These are phyloP conservation scores for Halesus radiatus DNA, from an alignment of 1,140 invertebrate species.

Conservation along the genomic window DNA sequence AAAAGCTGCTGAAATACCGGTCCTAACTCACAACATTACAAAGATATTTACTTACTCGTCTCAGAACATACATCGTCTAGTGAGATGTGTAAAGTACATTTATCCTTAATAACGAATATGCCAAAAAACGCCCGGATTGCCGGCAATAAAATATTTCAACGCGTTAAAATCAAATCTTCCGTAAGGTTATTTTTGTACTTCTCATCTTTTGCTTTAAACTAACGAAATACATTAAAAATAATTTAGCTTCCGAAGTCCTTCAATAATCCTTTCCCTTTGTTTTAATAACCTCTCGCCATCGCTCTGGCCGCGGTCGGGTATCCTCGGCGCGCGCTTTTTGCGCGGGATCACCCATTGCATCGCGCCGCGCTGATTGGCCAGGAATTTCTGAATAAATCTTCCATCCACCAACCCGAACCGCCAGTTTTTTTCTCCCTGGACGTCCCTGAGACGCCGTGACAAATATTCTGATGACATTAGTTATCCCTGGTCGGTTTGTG, in stretches of 20 bases:
- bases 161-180: no score
- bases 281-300: slow-evolving; percentile 3
- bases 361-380: slow-evolving; percentile 13
- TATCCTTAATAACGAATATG: no score
- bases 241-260: neutral
- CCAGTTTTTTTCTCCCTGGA: slow-evolving; percentile 23
- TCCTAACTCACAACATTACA: no score
- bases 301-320: neutral
- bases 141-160: no score
- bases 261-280: slow-evolving; percentile 5
- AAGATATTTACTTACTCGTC: no score
- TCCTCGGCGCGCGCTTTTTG: slow-evolving; percentile 5
- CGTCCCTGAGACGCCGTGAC: slow-evolving; percentile 20
- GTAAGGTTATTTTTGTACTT: no score
- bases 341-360: slow-evolving; percentile 15
- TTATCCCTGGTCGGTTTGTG: neutral
- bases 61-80: no score
- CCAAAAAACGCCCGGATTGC: no score
- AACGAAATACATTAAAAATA: no score
- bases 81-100: no score
- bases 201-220: no score
- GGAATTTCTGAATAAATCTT: slow-evolving; percentile 26
- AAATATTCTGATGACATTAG: slow-evolving; percentile 23
- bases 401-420: slow-evolving; percentile 24
- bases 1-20: no score